phyloP scores from a whole-genome alignment of 2,797 vertebrate species.

The Crocodylus rhombifer region DNA sequence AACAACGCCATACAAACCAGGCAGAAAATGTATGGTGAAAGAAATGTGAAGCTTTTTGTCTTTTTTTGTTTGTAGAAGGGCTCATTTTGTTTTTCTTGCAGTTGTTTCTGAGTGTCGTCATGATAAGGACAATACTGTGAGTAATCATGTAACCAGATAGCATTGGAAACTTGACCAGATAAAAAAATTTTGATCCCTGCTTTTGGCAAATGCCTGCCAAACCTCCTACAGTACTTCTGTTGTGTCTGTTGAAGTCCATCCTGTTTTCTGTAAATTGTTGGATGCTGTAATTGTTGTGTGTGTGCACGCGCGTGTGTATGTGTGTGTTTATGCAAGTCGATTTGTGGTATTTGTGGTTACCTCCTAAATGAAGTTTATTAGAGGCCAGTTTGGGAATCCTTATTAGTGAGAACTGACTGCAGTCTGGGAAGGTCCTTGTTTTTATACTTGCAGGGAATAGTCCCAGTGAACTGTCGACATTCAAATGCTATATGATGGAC shows the following conservation, averaged over 20 bases:
- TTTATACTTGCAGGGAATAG: neutral
- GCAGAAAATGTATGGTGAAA: neutral
- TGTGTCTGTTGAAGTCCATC: neutral
- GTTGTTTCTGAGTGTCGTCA: neutral
- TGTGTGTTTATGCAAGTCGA: fast-evolving
- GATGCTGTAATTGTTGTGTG: no score
- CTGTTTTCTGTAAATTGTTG: neutral
- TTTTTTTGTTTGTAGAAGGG: neutral
- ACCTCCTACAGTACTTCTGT: neutral
- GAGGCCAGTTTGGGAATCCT: neutral
- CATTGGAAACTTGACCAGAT: neutral
- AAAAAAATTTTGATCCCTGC: neutral
- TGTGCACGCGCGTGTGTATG: neutral
- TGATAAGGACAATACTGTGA: neutral
- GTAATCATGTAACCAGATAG: neutral
- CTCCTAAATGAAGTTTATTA: neutral
- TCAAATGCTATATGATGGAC: no score
- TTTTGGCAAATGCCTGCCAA: neutral
- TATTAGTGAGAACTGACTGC: neutral
- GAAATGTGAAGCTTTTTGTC: neutral
- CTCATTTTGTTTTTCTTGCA: neutral
- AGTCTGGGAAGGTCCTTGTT: neutral
- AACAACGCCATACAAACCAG: neutral
- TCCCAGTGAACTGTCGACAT: neutral
- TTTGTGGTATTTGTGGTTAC: neutral